These are phyloP conservation scores for Capra hircus DNA, from an alignment of 2,113 vertebrate species.

Conservation along the genomic window DNA sequence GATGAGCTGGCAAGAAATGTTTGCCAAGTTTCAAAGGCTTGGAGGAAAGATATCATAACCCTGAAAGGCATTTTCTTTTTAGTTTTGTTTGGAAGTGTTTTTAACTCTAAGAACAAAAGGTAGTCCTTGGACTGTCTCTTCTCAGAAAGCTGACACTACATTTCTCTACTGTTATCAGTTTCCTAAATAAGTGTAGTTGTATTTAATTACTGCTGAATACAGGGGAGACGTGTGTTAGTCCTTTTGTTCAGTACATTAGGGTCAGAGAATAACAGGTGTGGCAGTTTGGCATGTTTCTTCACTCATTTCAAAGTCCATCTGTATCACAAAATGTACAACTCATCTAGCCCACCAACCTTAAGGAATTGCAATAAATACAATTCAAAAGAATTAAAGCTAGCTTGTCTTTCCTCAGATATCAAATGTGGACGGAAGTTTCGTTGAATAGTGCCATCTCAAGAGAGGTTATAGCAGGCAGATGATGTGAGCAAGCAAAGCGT, in stretches of 20 bases:
- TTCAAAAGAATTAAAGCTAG: background rate
- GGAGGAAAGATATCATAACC: background rate
- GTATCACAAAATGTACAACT: background rate
- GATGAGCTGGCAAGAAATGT: background rate
- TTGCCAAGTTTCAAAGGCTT: constrained; percentile 12
- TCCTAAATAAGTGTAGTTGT: background rate
- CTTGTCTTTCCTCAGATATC: background rate
- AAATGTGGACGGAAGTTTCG: background rate
- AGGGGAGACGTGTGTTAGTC: background rate
- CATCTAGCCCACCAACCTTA: background rate
- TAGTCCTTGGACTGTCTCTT: constrained; percentile 7
- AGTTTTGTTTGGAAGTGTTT: constrained; percentile 13
- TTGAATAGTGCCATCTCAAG: background rate
- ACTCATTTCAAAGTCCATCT: background rate
- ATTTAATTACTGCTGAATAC: background rate
- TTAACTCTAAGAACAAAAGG: constrained; percentile 27
- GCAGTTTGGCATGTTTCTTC: background rate
- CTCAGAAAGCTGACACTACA: background rate
- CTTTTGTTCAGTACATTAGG: background rate
- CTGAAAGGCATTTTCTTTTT: background rate
- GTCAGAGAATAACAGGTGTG: background rate
- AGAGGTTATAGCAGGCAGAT: background rate
- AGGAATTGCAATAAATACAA: background rate
- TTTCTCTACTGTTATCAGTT: background rate
- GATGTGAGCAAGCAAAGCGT: background rate